Base-by-base conservation (phyloP, 2,888 invertebrate species). In the Clitarchus hookeri region DNA sequence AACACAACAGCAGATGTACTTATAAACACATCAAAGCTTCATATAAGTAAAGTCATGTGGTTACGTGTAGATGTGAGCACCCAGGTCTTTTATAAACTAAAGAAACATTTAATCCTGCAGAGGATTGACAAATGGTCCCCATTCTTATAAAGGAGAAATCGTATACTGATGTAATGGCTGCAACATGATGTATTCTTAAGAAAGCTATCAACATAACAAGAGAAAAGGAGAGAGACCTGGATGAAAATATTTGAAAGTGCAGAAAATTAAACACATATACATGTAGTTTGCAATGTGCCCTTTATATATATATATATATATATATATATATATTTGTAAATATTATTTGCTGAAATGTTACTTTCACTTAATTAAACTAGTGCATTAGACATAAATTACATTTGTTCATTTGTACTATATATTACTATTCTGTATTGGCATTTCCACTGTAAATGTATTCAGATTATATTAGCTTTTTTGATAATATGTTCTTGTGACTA, bases 191-290 rank as follows among this genome's bases (percentile, higher is more conserved):
- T 26, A 78, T 23, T 6, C 78, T 78, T 13, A 78, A 78, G n/a
- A 78, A 78, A 78, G 78, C n/a, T 78, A n/a, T 9, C 78, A 78
- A 78, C 78, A 78, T 78, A 78, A 78, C 78, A 78, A 23, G 6
- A 0, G 48, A 8, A 78, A 78, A 78, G 8, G 6, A 78, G 26
- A 26, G 26, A 26, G 0, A 2, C n/a, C 78, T 78, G 78, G 78
- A 78, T 23, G 11, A 8, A 78, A 78, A 78, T 78, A 78, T 78
- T 78, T 78, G 78, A 26, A 78, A n/a, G n/a, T 78, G 78, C 26
- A 23, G 12, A 1, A 9, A 78, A 78, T 78, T 26, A 78, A 78
- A 78, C 11, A 48, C 6, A 8, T 48, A 16, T 48, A 48, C 48
- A 48, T 13, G 48, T 48, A 8, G 16, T 48, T 48, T 48, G 48